Evolutionary conservation across 2,797 vertebrate genomes (phyloP), one percentile per base, ranked within the genome.

Genomic region (Petrocephalus schoutedeni): DNA sequence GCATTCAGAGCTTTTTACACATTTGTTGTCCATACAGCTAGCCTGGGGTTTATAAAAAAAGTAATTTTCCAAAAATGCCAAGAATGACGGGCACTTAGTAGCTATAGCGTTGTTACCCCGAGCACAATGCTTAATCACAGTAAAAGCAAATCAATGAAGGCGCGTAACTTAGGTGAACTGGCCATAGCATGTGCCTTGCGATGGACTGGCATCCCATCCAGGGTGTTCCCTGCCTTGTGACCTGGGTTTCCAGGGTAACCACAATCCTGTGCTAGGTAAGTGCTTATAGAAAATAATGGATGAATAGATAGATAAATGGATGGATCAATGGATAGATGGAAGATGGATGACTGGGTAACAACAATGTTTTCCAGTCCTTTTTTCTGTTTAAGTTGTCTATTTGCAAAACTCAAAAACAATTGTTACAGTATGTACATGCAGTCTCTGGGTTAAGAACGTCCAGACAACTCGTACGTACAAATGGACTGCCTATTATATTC

Each of bases 81-180:
- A 49, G 80, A 83, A 54, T 21, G 51, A 83, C 23, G 8, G 12
- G 49, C 49, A 80, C 12, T 80, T 80, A 49, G 41, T 80, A 49
- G 45, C 7, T 80, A 80, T 9, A 49, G 41, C n/a, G 19, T 80
- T 80, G 74, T 45, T 80, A 49, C 74, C 41, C 41, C 32, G 8
- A 49, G n/a, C 19, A 80, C 41, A 49, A 80, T 80, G 71, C 19
- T 77, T 77, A 77, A 77, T 77, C 32, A 77, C 36, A 19, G 36
- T 77, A 77, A 77, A 77, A 77, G 71, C 71, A 77, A 45, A 77
- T 41, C 32, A 77, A 77, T 77, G 32, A 77, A 45, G 71, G 45
- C 64, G 32, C 16, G 14, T 21, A 77, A 8, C 36, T 19, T 77
- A n/a, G 36, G 36, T n/a, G 71, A 77, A 77, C 32, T 19, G 71